phyloP scores from a whole-genome alignment of 2,888 invertebrate genomes.

The Pardosa pseudoannulata region DNA sequence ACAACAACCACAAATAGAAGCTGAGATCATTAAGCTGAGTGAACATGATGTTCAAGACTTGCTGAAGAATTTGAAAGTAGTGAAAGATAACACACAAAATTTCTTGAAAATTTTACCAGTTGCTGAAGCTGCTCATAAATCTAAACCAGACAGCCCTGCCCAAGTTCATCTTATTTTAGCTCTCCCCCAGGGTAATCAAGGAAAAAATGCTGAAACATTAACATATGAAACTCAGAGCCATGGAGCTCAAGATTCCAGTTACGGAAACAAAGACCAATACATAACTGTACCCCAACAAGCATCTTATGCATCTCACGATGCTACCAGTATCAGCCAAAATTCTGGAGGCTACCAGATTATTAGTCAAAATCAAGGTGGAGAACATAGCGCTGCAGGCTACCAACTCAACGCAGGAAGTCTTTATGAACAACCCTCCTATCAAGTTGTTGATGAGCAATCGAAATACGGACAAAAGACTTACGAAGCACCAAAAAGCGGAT shows the following conservation, averaged over 20 bases:
- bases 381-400: conserved; percentile 18
- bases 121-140: neutral
- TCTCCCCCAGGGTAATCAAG: conserved; percentile 33
- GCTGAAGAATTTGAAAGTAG: conserved; percentile 43
- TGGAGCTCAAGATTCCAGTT: neutral
- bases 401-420: conserved; percentile 20
- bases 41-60: conserved; percentile 50
- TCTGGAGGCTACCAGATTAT: conserved; percentile 31
- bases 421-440: neutral
- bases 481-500: neutral
- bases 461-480: neutral
- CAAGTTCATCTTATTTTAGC: conserved; percentile 42
- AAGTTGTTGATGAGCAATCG: neutral
- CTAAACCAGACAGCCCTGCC: conserved; percentile 33
- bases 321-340: neutral
- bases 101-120: conserved; percentile 46
- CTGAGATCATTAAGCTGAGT: conserved; percentile 54
- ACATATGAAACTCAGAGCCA: neutral
- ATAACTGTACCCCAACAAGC: neutral
- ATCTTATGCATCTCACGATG: conserved; percentile 18
- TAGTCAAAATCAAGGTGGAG: conserved; percentile 17
- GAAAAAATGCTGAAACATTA: neutral
- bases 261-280: conserved; percentile 23
- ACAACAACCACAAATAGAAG: conserved; percentile 47
- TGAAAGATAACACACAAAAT: conserved; percentile 43